These are phyloP conservation scores for Actinernus sp. DNA, from an alignment of 92 coral and sea anemone genomes.

Conservation along the genomic window DNA sequence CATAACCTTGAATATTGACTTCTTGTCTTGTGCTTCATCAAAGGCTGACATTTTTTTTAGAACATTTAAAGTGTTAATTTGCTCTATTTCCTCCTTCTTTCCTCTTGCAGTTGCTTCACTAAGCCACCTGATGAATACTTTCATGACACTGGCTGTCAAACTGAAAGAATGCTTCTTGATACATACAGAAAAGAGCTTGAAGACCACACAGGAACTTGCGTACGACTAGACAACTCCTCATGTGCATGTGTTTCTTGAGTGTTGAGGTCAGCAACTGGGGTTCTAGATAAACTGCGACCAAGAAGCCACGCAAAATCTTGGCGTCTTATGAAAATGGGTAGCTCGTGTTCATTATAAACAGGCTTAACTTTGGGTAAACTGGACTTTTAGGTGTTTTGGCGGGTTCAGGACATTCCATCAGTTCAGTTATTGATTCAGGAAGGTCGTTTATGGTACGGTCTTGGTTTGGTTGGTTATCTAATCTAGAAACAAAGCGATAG, in stretches of 20 bases:
- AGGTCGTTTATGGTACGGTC: slow-evolving; percentile 55
- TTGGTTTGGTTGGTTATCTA: slow-evolving; percentile 21
- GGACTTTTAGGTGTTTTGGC: slow-evolving; percentile 38
- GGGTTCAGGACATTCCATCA: slow-evolving; percentile 56
- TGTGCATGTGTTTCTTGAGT: slow-evolving; percentile 11
- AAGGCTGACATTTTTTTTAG: slow-evolving; percentile 52
- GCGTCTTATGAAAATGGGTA: slow-evolving; percentile 13
- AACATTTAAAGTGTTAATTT: slow-evolving; percentile 8
- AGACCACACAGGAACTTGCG: slow-evolving; percentile 58
- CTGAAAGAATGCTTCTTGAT: background rate
- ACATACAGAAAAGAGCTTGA: slow-evolving; percentile 1
- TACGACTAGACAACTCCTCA: slow-evolving; percentile 8
- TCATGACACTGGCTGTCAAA: background rate
- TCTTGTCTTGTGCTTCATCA: slow-evolving; percentile 36
- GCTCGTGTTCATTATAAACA: slow-evolving; percentile 16
- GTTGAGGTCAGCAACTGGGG: background rate
- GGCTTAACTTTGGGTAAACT: slow-evolving; percentile 12
- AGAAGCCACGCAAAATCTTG: slow-evolving; percentile 59
- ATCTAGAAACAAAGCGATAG: background rate
- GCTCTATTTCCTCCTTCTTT: slow-evolving; percentile 5
- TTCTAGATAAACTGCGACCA: slow-evolving; percentile 33
- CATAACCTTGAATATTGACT: slow-evolving; percentile 31
- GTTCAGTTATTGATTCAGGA: slow-evolving; percentile 49
- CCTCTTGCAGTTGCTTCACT: slow-evolving; percentile 28
- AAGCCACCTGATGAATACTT: background rate